Base-by-base conservation (phyloP, 2,113 vertebrate species). In the Takifugu bimaculatus region DNA sequence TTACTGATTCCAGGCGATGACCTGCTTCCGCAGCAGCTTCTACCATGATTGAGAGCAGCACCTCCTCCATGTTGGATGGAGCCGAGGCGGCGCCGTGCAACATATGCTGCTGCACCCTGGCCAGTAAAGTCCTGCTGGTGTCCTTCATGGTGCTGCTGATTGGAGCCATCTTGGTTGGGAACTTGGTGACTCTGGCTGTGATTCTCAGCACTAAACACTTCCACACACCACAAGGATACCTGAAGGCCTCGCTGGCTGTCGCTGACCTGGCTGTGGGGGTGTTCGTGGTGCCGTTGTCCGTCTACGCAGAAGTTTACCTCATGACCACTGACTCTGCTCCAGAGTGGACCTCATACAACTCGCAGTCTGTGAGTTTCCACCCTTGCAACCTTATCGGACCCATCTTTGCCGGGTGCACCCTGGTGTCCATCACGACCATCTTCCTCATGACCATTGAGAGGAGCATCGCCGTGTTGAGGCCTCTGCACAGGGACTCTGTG, bases 381-480 rank as follows among this genome's bases (percentile, higher is more conserved):
- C 91, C 91, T 0, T 93, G 91, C 52, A 85, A 60, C 51, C 15
- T 91, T 0, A 86, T 91, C 0, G 92, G 90, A 1, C 91, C 91
- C 2, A 67, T 92, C 54, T 93, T 92, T 13, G 90, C 91, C 2
- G 91, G 91, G 0, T 93, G 91, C 84, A 93, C 91, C 1, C 67
- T 92, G 29, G 91, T 93, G 13, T 93, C 91, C 59, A 92, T 92
- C 32, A 90, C 88, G 0, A 93, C 91, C 7, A 91, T 92, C 4
- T 92, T 92, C 56, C 62, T 92, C 7, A 74, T 93, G 52, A 89
- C 89, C 0, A 80, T 92, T 0, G 91, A 93, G 72, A 72, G 91
- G 51, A 86, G 88, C 85, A 82, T 93, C 2, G 91, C 92, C 0
- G 90, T 93, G 60, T 10, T 93, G 57, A 81, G 75, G 53, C 91